A percentile compares a stretch with the other conserved stretches of the same genome.
These are phyloP conservation scores for Orthosia cruda DNA, from an alignment of 2,888 invertebrate species.

Conservation along the genomic window DNA sequence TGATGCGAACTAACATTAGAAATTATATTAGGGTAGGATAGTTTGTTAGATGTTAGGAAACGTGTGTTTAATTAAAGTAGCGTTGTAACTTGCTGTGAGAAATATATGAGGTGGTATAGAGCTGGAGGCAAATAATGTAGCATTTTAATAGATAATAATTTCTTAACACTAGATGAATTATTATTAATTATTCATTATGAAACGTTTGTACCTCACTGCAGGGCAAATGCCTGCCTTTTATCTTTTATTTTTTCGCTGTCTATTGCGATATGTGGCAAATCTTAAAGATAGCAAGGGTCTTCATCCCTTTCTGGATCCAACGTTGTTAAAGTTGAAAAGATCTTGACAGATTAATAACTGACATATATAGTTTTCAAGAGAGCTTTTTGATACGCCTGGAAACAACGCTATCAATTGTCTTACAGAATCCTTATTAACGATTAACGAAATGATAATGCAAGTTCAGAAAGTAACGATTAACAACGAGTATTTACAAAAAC, in stretches of 20 bases:
- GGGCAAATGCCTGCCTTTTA: too few relatives aligned
- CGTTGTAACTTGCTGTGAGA: neutral
- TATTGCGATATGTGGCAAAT: too few relatives aligned
- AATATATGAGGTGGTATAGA: neutral
- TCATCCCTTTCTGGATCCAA: too few relatives aligned
- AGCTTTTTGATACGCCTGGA: neutral
- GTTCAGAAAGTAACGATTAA: neutral
- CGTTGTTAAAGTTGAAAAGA: too few relatives aligned
- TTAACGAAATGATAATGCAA: neutral
- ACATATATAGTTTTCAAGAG: neutral
- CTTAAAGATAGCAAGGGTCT: too few relatives aligned
- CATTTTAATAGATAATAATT: neutral
- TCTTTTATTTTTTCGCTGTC: too few relatives aligned
- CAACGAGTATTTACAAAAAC: neutral
- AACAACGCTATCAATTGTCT: neutral
- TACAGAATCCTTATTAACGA: neutral
- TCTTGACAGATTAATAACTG: too few relatives aligned
- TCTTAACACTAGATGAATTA: neutral
- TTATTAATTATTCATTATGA: too few relatives aligned
- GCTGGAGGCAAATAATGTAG: neutral
- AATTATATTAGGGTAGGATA: constrained; percentile 46
- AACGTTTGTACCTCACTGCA: too few relatives aligned
- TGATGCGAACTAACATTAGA: constrained; percentile 54
- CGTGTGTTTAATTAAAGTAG: constrained; percentile 35
- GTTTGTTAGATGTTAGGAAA: constrained; percentile 22